Evolutionary conservation across 1,140 invertebrate genomes (phyloP).

Genomic region (Cyclina sinensis): DNA sequence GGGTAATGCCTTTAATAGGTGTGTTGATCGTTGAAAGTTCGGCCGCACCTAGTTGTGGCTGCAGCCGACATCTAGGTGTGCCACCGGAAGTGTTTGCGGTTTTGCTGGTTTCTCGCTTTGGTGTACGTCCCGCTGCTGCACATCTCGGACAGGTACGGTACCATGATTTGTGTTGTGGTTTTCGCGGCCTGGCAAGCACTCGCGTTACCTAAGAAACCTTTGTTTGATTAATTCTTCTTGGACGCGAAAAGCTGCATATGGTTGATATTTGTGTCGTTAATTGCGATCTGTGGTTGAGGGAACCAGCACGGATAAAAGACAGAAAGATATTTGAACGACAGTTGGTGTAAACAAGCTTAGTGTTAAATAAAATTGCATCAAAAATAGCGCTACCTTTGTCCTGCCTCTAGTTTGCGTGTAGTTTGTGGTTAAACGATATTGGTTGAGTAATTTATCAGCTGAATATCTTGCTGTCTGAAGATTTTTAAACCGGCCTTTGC

Average conservation of each 20-base stretch:
- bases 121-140: not conserved
- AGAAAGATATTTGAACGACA: constrained; percentile 10
- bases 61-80: not conserved
- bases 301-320: not conserved
- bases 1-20: too few relatives aligned
- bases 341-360: not conserved
- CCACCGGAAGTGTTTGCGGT: not conserved
- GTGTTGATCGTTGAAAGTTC: too few relatives aligned
- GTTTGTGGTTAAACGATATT: not conserved
- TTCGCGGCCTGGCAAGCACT: not conserved
- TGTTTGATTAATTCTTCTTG: not conserved
- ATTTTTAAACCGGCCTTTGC: too few relatives aligned
- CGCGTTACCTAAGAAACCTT: constrained; percentile 12
- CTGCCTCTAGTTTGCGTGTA: not conserved
- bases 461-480: too few relatives aligned
- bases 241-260: constrained; percentile 20
- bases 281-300: not conserved
- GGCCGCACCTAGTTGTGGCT: not conserved
- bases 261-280: constrained; percentile 2
- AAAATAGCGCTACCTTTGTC: not conserved
- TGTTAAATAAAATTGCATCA: not conserved
- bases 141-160: not conserved
- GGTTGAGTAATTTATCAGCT: too few relatives aligned
- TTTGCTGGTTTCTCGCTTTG: not conserved
- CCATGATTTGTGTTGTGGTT: not conserved